A percentile compares a stretch with the other conserved stretches of the same genome.
These are phyloP conservation scores for Sciurus vulgaris DNA, from an alignment of 2,797 vertebrate genomes.

Conservation along the genomic window DNA sequence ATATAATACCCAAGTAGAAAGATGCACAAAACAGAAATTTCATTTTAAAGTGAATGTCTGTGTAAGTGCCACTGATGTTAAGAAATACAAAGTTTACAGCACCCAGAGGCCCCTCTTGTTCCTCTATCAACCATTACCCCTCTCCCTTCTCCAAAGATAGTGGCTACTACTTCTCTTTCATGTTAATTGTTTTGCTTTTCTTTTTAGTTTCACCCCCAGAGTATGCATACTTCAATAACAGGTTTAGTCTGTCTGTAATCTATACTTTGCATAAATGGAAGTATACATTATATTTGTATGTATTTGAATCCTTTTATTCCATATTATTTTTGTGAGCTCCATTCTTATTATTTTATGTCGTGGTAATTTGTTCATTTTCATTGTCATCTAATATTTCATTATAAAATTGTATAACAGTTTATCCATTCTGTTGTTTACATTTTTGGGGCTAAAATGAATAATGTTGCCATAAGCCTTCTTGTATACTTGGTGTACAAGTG, in stretches of 20 bases:
- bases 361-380: slow-evolving; percentile 21
- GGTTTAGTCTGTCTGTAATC: slow-evolving; percentile 30
- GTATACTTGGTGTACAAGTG: background rate
- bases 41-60: background rate
- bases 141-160: background rate
- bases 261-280: slow-evolving; percentile 7
- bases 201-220: slow-evolving; percentile 10
- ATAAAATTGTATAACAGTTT: background rate
- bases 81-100: background rate
- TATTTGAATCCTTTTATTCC: slow-evolving; percentile 32
- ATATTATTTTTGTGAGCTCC: background rate
- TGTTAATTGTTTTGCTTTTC: slow-evolving; percentile 32
- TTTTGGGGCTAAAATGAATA: slow-evolving; percentile 29
- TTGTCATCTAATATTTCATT: background rate
- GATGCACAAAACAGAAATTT: background rate
- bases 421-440: background rate
- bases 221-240: background rate
- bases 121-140: background rate
- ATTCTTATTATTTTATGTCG: slow-evolving; percentile 38
- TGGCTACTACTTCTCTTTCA: background rate
- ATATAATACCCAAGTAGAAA: slow-evolving; percentile 37
- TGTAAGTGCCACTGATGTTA: background rate
- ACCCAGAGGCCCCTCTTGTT: background rate
- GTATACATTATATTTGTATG: slow-evolving; percentile 23
- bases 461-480: background rate